Evolutionary conservation across 2,113 vertebrate species (phyloP), one percentile per base, ranked within the genome.

Genomic region (Dipodomys ordii): DNA sequence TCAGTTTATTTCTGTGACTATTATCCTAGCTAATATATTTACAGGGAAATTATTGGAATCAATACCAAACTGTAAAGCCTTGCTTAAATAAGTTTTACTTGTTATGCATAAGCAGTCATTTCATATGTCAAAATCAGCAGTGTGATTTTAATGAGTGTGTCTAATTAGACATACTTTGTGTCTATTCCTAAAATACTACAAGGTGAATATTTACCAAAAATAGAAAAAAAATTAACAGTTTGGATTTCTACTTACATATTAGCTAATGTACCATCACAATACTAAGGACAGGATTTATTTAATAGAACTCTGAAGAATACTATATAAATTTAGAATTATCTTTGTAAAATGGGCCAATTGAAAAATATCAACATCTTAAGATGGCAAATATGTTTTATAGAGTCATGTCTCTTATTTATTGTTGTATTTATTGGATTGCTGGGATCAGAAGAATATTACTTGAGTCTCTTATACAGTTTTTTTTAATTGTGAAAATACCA

Each of bases 381-480:
- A 77, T 23, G 1, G 2, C 22, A 86, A 78, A 16, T 57, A 22
- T 44, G 9, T 49, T 28, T 73, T 85, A 25, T 53, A 11, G 0
- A 73, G 0, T 64, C 76, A 30, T 4, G 3, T 57, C n/a, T 10
- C 18, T 65, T 85, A 68, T 28, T 1, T 44, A 49, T 49, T 69
- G 6, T 13, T 87, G 3, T 25, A 62, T 35, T 3, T 46, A 68
- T 1, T 69, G 39, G 25, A 28, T 77, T 12, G 46, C 8, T 65
- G 19, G 7, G 0, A 7, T 88, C 0, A 10, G 10, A 53, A 79
- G 12, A 2, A 0, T 15, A 49, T 25, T 18, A 0, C 18, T 11
- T 71, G 25, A 3, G 1, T 85, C 19, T 74, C 49, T 12, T 49
- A 12, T 49, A 12, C 49, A 49, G 12, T 49, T 49, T 49, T 49